These are phyloP conservation scores for Columba janthina DNA, from an alignment of 2,113 vertebrate genomes.

Conservation along the genomic window DNA sequence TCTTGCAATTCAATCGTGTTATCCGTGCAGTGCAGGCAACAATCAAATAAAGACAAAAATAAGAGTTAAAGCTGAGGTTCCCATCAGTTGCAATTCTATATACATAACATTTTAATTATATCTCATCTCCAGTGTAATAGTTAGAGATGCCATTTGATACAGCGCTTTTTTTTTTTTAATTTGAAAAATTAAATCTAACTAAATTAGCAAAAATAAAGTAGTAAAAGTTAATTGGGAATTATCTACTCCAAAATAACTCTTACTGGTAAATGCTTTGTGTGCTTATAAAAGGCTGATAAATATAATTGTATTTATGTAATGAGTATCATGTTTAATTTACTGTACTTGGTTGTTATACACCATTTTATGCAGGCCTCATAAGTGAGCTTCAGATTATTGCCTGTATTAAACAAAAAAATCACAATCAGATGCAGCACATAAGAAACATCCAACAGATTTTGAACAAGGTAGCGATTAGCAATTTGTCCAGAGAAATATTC, in stretches of 20 bases:
- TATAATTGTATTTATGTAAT: constrained; percentile 75
- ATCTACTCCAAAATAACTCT: constrained; percentile 67
- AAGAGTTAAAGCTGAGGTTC: constrained; percentile 47
- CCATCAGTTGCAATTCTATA: constrained; percentile 56
- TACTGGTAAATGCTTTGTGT: constrained; percentile 68
- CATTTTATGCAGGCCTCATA: constrained; percentile 49
- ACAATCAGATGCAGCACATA: background rate
- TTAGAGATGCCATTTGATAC: constrained; percentile 66
- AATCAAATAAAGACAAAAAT: constrained; percentile 53
- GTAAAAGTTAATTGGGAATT: constrained; percentile 72
- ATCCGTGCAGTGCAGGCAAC: constrained; percentile 33
- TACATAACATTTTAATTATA: constrained; percentile 71
- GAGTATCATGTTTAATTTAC: constrained; percentile 72
- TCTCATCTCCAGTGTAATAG: constrained; percentile 63
- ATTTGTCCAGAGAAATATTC: background rate
- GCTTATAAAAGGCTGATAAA: constrained; percentile 70
- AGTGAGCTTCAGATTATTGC: constrained; percentile 20
- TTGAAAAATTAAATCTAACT: constrained; percentile 68
- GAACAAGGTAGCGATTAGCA: background rate
- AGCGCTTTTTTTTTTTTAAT: constrained; percentile 19
- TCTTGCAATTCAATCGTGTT: constrained; percentile 35
- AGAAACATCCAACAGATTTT: background rate
- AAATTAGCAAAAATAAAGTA: constrained; percentile 70
- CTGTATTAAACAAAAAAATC: background rate
- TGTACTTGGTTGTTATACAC: constrained; percentile 52